Evolutionary conservation across 2,797 vertebrate genomes (phyloP).

Genomic region (Hephaestus fuliginosus): DNA sequence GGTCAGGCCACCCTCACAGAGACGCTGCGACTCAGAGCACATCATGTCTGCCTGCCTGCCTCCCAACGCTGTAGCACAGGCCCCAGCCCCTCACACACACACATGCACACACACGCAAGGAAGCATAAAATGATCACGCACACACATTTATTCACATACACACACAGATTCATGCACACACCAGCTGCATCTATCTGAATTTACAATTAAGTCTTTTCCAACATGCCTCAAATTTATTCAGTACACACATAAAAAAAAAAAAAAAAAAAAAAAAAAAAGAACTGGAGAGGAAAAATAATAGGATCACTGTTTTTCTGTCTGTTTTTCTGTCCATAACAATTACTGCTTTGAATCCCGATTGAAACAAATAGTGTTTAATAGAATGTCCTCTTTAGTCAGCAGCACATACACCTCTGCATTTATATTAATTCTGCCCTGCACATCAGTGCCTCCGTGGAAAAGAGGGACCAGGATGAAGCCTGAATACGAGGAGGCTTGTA

Average conservation of each 20-base stretch:
- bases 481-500: slow-evolving; percentile 9
- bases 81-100: slow-evolving; percentile 11
- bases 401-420: neutral
- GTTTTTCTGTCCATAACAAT: slow-evolving; percentile 25
- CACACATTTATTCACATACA: slow-evolving; percentile 10
- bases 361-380: slow-evolving; percentile 27
- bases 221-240: slow-evolving; percentile 2
- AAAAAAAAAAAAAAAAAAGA: no score
- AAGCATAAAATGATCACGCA: neutral
- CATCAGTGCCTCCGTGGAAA: slow-evolving; percentile 5
- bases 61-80: slow-evolving; percentile 25
- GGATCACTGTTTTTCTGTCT: neutral
- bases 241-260: neutral
- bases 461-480: slow-evolving; percentile 9
- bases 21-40: slow-evolving; percentile 72
- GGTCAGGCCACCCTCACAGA: slow-evolving; percentile 82
- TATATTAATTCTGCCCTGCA: neutral
- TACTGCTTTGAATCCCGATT: slow-evolving; percentile 22
- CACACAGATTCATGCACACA: slow-evolving; percentile 27
- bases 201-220: slow-evolving; percentile 25
- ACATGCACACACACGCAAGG: slow-evolving; percentile 11
- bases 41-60: slow-evolving; percentile 70
- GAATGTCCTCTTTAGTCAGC: slow-evolving; percentile 14
- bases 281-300: neutral
- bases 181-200: slow-evolving; percentile 25